phyloP scores from a whole-genome alignment of 2,113 vertebrate species.

The Rhabdomys dilectus region DNA sequence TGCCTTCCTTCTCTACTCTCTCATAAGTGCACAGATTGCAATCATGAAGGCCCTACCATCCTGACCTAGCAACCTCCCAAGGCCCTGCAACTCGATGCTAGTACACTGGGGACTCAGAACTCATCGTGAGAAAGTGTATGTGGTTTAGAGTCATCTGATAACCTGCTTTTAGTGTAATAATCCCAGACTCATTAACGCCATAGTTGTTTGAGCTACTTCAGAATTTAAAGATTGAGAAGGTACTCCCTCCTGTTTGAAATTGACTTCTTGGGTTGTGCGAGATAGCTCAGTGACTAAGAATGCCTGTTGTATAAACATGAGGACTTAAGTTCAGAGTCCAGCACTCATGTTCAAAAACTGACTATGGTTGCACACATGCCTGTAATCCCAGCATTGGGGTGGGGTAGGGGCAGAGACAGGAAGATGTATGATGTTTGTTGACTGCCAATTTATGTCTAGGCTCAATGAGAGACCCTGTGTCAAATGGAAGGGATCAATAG shows the following conservation, averaged over 20 bases:
- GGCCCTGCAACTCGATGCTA: not conserved
- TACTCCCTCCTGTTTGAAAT: not conserved
- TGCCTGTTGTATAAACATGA: not conserved
- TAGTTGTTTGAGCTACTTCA: not conserved
- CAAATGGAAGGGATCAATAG: too few relatives aligned
- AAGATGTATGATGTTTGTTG: too few relatives aligned
- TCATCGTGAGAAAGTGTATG: not conserved
- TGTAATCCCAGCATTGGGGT: not conserved
- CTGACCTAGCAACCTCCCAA: not conserved
- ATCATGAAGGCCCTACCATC: not conserved
- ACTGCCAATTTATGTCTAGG: too few relatives aligned
- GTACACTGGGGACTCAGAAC: too few relatives aligned
- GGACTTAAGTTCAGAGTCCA: not conserved
- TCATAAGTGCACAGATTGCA: too few relatives aligned
- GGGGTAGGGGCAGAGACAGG: too few relatives aligned
- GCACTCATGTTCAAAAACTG: not conserved
- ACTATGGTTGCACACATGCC: not conserved
- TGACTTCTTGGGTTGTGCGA: not conserved
- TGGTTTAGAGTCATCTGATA: not conserved
- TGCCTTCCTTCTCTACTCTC: not conserved
- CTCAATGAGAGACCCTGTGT: too few relatives aligned
- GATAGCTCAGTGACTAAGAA: not conserved
- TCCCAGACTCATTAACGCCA: not conserved
- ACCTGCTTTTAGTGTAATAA: slow-evolving; percentile 5
- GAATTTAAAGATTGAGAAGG: not conserved